phyloP scores from a whole-genome alignment of 2,888 invertebrate species.

The Lithophane leautieri region DNA sequence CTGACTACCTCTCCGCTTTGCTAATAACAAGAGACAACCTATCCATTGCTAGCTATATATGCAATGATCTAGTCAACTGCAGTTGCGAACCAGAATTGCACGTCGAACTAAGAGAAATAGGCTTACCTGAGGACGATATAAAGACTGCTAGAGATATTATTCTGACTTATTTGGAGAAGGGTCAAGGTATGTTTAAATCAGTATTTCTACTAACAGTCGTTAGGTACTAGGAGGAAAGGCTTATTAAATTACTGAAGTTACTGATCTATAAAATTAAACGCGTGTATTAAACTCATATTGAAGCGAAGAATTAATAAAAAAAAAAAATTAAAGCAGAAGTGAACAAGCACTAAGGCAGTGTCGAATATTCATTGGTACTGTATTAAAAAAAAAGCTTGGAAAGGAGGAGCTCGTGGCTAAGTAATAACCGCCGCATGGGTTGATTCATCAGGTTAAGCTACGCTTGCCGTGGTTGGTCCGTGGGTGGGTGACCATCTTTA shows the following conservation, averaged over 20 bases:
- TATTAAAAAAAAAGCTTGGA: too few species aligned
- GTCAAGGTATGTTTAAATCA: conserved; percentile 65
- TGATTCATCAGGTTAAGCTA: too few species aligned
- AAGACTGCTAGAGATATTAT: conserved; percentile 71
- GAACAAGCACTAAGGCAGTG: neutral
- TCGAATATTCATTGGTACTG: neutral
- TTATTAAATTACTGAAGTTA: too few species aligned
- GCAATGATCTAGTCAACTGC: conserved; percentile 69
- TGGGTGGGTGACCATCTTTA: too few species aligned
- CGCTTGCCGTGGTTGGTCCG: too few species aligned
- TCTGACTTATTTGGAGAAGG: conserved; percentile 69
- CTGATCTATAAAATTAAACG: neutral
- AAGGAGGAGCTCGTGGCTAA: too few species aligned
- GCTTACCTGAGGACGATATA: conserved; percentile 71
- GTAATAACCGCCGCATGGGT: too few species aligned
- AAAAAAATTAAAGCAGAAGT: neutral
- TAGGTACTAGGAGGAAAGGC: neutral
- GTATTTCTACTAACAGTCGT: neutral
- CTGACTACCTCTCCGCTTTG: conserved; percentile 92
- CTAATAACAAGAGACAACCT: conserved; percentile 92
- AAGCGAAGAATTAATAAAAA: neutral
- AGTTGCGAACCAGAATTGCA: conserved; percentile 73
- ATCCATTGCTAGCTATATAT: conserved; percentile 75
- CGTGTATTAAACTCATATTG: neutral
- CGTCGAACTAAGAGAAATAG: conserved; percentile 73